These are phyloP conservation scores for Pyrrhura leucotis DNA, from an alignment of 2,797 vertebrate species.

Conservation along the genomic window DNA sequence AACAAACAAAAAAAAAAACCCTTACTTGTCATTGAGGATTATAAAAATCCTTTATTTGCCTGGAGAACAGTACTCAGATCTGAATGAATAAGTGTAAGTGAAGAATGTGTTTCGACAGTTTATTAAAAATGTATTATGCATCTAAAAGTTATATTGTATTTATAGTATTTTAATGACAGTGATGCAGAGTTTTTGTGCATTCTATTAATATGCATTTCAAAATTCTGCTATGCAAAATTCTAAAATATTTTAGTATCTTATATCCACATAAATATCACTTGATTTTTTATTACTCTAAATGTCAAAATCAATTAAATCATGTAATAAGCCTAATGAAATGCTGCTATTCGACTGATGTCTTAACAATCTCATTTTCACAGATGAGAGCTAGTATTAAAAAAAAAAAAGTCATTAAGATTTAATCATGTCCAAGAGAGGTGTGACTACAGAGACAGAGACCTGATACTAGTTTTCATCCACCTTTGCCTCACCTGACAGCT, in stretches of 20 bases:
- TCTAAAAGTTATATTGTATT: slow-evolving; percentile 54
- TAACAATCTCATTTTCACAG: slow-evolving; percentile 35
- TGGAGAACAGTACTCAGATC: slow-evolving; percentile 52
- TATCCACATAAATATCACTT: not conserved
- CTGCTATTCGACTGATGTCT: slow-evolving; percentile 59
- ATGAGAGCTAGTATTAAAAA: slow-evolving; percentile 20
- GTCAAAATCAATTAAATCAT: slow-evolving; percentile 20
- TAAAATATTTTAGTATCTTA: slow-evolving; percentile 30
- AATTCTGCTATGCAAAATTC: not conserved
- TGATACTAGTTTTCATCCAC: not conserved
- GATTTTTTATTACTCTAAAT: slow-evolving; percentile 32
- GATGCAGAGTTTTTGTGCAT: not conserved
- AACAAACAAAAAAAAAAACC: not conserved
- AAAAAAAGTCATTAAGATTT: slow-evolving; percentile 25
- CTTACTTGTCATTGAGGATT: slow-evolving; percentile 64
- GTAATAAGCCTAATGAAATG: slow-evolving; percentile 48
- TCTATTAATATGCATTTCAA: not conserved
- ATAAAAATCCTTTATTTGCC: slow-evolving; percentile 70
- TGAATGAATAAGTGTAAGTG: slow-evolving; percentile 52
- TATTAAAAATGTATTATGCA: slow-evolving; percentile 68
- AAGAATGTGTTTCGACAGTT: slow-evolving; percentile 69
- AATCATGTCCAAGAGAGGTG: slow-evolving; percentile 27
- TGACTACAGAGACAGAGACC: not conserved
- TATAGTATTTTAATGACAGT: slow-evolving; percentile 50
- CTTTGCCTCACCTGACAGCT: not conserved